Base-by-base conservation (phyloP, 2,888 invertebrate genomes). In the Tetheella fluctuosa region DNA sequence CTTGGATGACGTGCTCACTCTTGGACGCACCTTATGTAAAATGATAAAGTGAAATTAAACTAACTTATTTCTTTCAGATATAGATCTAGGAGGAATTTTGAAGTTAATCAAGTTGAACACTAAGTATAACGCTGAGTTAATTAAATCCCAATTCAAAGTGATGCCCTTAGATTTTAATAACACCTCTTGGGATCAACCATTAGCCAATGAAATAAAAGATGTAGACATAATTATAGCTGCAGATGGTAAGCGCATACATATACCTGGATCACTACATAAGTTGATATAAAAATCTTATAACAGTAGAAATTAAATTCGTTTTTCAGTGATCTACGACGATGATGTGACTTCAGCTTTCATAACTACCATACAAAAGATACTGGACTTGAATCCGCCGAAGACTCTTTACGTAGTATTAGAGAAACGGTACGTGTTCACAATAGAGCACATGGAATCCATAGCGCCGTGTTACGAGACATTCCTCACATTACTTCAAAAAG, bases 391-490 rank as follows among this genome's bases (percentile, higher is more conserved):
- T 6, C 93, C 94, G 13, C 88, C 90, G n/a, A 96, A 95, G 81
- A 94, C 90, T 0, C 86, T 96, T 23, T 97, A 96, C 75, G 91
- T 98, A 34, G 97, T 97, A 2, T 79, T 98, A 68, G 98, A 98
- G 82, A 97, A 97, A 82, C 95, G 98, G 58, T 98, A 95, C 83
- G 97, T 98, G 8, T 98, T 98, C 79, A 97, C 97, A 0, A 84
- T 97, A 67, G 94, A 95, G 15, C 97, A 97, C 75, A 94, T 96
- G 83, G 97, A 97, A 65, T 94, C 96, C 0, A 95, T 95, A n/a
- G 97, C 98, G 0, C 97, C 97, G 0, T 97, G 97, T 90, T 98
- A 96, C 77, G 97, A 97, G 78, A 96, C 97, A 90, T 97, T 97
- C 88, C 87, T 97, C 0, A 92, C 94, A 37, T 89, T 95, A 64